These are phyloP conservation scores for Eutolmus rufibarbis DNA, from an alignment of 2,888 invertebrate species.

Conservation along the genomic window DNA sequence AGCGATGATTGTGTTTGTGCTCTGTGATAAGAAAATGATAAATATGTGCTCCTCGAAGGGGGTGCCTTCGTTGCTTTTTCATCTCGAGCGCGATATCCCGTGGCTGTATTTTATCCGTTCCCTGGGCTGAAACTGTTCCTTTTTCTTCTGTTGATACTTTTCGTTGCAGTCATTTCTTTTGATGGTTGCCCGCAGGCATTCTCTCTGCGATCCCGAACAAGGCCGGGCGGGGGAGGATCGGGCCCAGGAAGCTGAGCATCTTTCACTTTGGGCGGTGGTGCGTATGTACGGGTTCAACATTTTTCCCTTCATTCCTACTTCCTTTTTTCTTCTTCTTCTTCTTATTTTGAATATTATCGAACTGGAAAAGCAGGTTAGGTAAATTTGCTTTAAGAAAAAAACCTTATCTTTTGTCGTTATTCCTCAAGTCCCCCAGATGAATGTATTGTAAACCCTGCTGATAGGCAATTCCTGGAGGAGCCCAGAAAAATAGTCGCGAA, in stretches of 20 bases:
- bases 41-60: conserved; percentile 37
- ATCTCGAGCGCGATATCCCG: conserved; percentile 12
- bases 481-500: not conserved
- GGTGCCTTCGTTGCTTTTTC: conserved; percentile 24
- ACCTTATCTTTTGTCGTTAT: not conserved
- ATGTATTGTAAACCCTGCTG: not conserved
- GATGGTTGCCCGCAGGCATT: conserved; percentile 32
- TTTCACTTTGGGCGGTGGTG: not conserved
- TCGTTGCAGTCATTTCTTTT: conserved; percentile 35
- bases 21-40: conserved; percentile 38
- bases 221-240: not conserved
- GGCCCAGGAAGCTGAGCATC: not conserved
- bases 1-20: conserved; percentile 33
- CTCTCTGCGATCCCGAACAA: not conserved
- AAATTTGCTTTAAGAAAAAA: not conserved
- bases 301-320: not conserved
- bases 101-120: conserved; percentile 34
- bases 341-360: not conserved
- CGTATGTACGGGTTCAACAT: not conserved
- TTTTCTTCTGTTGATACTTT: conserved; percentile 13
- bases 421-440: not conserved
- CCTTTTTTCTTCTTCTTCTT: not conserved
- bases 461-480: not conserved
- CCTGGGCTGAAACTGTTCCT: conserved; percentile 24
- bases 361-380: not conserved